Base-by-base conservation (phyloP, 2,888 invertebrate genomes). In the Dascillus cervinus region DNA sequence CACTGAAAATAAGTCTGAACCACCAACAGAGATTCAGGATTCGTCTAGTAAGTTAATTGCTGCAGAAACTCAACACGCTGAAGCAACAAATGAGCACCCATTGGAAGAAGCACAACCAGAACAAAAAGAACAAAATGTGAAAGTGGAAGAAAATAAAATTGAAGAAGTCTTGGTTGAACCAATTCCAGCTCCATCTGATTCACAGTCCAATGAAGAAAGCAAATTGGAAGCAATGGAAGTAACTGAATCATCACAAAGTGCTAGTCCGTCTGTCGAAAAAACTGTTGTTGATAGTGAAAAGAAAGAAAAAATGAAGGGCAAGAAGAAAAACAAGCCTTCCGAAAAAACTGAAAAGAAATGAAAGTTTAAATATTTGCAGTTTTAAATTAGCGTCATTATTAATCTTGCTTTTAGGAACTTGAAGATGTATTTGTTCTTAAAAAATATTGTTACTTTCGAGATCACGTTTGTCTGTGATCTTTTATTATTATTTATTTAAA, bases 241-340 rank as follows among this genome's bases (percentile, higher is more conserved):
- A 39, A 19, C 32, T 11, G 15, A 25, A n/a, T 13, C 22, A 12
- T 13, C 4, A 10, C 9, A 3, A 8, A 22, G 22, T 14, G 13
- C n/a, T n/a, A 6, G 9, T 4, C 22, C 25, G 8, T 3, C 14
- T 11, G 27, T 27, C 13, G 35, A 29, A 19, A 12, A 22, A 11
- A 22, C 26, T 14, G 26, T 14, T 11, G 13, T 22, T 47, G 33
- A 67, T 62, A n/a, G n/a, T n/a, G n/a, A n/a, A n/a, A 61, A 61
- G 54, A 39, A 60, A 59, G 32, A 70, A 65, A 60, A 51, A 29
- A 46, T 40, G 23, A 39, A 43, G 29, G 43, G 34, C 6, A 44
- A 44, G 20, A 46, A 47, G 40, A 44, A 47, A 32, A 45, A 37
- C 13, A 41, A 41, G 22, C 9, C 27, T 13, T 30, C 20, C 10